Conservation (phyloP, 2,888 invertebrate species). For the Drosophila heteroneura region DNA sequence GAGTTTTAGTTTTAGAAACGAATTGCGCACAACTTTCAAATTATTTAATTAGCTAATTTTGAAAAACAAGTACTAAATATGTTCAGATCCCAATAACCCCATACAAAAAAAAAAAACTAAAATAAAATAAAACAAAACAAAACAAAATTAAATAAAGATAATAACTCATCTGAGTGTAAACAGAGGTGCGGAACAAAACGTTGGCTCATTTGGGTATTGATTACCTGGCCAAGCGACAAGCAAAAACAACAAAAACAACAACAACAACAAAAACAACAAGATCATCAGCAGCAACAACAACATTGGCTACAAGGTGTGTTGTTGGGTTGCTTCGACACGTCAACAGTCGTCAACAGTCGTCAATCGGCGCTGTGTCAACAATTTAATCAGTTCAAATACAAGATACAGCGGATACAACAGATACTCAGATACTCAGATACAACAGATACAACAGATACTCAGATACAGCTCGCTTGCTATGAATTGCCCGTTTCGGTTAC, state of each 20-base stretch:
- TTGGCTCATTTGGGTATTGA: slow-evolving; percentile 56
- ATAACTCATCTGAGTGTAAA: slow-evolving; percentile 62
- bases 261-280: slow-evolving; percentile 5
- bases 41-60: background rate
- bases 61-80: background rate
- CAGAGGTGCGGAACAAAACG: slow-evolving; percentile 55
- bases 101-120: background rate
- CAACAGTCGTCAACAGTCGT: slow-evolving; percentile 41
- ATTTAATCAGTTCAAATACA: slow-evolving; percentile 77
- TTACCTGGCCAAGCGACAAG: slow-evolving; percentile 48
- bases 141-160: slow-evolving; percentile 9
- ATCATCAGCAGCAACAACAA: slow-evolving; percentile 13
- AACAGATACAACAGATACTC: slow-evolving; percentile 6
- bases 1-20: background rate
- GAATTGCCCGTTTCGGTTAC: slow-evolving; percentile 53
- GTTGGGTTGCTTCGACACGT: slow-evolving; percentile 28
- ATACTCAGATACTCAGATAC: slow-evolving; percentile 22
- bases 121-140: background rate
- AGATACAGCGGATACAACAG: slow-evolving; percentile 45
- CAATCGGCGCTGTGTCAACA: slow-evolving; percentile 70
- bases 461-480: slow-evolving; percentile 14
- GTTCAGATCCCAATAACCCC: background rate
- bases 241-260: slow-evolving; percentile 15
- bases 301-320: slow-evolving; percentile 62
- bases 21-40: background rate